Percentiles rank a stretch among this genome's conserved stretches.
phyloP scores from a whole-genome alignment of 2,113 vertebrate species.

The Helogale parvula region DNA sequence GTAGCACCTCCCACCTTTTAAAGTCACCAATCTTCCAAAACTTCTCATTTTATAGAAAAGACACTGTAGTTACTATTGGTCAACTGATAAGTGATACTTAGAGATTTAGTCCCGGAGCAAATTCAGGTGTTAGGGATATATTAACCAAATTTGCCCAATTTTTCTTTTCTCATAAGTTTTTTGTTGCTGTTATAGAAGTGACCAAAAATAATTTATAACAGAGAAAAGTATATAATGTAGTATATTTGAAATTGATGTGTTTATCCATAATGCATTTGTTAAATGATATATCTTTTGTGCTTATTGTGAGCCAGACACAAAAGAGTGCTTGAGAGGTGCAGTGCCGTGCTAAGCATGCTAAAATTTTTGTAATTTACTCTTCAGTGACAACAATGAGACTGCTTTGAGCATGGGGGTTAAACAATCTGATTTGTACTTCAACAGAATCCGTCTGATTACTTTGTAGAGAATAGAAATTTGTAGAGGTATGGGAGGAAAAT shows the following conservation, averaged over 20 bases:
- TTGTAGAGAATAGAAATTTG: not conserved
- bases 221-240: not conserved
- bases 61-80: not conserved
- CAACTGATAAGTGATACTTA: not conserved
- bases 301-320: not conserved
- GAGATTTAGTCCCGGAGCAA: not conserved
- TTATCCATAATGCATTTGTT: not conserved
- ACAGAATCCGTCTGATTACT: not conserved
- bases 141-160: not conserved
- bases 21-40: not conserved
- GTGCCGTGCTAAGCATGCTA: not conserved
- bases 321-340: not conserved
- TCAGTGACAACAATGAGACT: not conserved
- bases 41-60: not conserved
- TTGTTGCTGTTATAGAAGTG: not conserved
- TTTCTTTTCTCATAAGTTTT: not conserved
- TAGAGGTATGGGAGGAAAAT: not conserved
- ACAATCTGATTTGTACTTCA: constrained; percentile 8
- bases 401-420: not conserved
- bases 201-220: not conserved
- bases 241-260: not conserved
- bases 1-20: not conserved
- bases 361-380: not conserved
- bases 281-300: not conserved
- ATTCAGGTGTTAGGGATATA: not conserved